Conservation (phyloP, 2,113 vertebrate genomes). For the Colossoma macropomum region DNA sequence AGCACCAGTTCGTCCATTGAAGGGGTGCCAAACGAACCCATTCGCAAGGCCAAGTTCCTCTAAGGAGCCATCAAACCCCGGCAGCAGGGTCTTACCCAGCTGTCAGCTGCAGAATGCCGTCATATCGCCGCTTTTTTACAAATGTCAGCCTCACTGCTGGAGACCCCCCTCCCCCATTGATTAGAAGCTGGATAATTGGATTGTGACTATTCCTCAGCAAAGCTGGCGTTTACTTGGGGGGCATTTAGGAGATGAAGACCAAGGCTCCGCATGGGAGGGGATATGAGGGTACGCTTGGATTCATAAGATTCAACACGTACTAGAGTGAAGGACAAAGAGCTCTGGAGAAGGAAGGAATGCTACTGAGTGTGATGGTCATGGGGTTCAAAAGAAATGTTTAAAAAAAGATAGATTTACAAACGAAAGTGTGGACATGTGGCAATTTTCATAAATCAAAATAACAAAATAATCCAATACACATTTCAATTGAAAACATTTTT, state of each 20-base stretch:
- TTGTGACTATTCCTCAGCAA: conserved; percentile 65
- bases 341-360: background rate
- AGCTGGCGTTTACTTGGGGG: conserved; percentile 35
- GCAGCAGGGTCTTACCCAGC: conserved; percentile 51
- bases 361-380: background rate
- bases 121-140: conserved; percentile 64
- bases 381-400: background rate
- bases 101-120: conserved; percentile 65
- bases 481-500: no score
- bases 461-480: no score
- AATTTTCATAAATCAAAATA: no score
- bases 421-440: no score
- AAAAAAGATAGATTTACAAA: background rate
- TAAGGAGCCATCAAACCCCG: conserved; percentile 46
- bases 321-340: background rate
- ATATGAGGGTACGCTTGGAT: conserved; percentile 22
- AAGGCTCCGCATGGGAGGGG: conserved; percentile 39
- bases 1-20: conserved; percentile 54
- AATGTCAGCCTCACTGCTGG: conserved; percentile 70
- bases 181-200: conserved; percentile 73
- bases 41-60: conserved; percentile 51
- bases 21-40: conserved; percentile 50
- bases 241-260: conserved; percentile 53
- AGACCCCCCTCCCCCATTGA: conserved; percentile 54
- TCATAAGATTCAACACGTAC: conserved; percentile 26